These are phyloP conservation scores for Ridgeia piscesae DNA, from an alignment of 1,140 invertebrate species.

Conservation along the genomic window DNA sequence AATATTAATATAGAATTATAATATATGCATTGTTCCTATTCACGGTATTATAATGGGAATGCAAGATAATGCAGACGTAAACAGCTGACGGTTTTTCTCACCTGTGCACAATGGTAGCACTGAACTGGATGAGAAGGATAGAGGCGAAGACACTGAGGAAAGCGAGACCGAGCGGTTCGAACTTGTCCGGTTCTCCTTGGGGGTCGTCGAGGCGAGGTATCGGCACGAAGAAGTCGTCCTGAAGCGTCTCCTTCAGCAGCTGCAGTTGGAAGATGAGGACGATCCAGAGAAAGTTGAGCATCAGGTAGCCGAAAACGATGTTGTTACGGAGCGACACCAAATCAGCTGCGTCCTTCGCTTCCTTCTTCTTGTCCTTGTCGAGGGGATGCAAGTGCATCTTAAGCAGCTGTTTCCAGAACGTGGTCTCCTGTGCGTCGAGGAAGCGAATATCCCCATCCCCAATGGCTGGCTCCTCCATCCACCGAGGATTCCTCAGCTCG, in stretches of 20 bases:
- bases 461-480: constrained; percentile 18
- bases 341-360: constrained; percentile 77
- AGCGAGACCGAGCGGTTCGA: constrained; percentile 58
- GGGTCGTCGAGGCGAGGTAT: constrained; percentile 17
- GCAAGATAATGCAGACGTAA: too few relatives aligned
- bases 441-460: constrained; percentile 16
- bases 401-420: neutral
- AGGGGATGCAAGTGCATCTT: constrained; percentile 90
- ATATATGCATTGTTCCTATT: too few relatives aligned
- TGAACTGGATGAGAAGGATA: constrained; percentile 58
- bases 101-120: constrained; percentile 35
- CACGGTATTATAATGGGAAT: too few relatives aligned
- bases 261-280: constrained; percentile 91
- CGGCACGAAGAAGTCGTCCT: constrained; percentile 23
- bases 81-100: neutral
- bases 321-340: constrained; percentile 90
- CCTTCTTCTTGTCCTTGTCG: constrained; percentile 86
- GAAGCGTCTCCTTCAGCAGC: constrained; percentile 18
- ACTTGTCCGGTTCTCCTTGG: constrained; percentile 11
- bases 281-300: constrained; percentile 97
- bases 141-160: constrained; percentile 61
- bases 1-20: too few relatives aligned
- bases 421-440: constrained; percentile 13
- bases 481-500: constrained; percentile 11
- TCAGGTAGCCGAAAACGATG: constrained; percentile 94